Evolutionary conservation across 2,888 invertebrate species (phyloP).

Genomic region (Megalurothrips usitatus): DNA sequence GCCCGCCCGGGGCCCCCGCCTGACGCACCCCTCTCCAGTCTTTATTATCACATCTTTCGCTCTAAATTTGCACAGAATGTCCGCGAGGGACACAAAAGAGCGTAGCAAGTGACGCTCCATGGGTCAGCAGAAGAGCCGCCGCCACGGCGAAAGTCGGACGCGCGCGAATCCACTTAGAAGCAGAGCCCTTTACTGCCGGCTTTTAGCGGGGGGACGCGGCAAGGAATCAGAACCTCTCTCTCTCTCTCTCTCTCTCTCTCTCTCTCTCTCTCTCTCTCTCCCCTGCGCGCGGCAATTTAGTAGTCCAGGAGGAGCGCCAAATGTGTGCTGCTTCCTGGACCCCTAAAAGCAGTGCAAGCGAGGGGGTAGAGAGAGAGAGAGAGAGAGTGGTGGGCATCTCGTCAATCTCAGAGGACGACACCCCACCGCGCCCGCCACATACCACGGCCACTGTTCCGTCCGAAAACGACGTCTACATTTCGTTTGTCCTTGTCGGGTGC

Average conservation of each 20-base stretch:
- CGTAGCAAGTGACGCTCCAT: not conserved
- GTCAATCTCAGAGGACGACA: constrained; percentile 4
- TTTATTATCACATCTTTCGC: not conserved
- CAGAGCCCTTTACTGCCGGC: not conserved
- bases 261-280: too few relatives aligned
- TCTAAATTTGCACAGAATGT: not conserved
- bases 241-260: too few relatives aligned
- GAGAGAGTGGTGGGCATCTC: not conserved
- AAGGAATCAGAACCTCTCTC: not conserved
- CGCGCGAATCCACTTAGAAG: not conserved
- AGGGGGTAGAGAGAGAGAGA: not conserved
- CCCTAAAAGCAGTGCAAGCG: not conserved
- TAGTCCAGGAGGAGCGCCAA: constrained; percentile 1
- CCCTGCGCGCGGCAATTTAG: not conserved
- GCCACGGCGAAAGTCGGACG: too few relatives aligned
- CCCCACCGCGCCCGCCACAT: not conserved
- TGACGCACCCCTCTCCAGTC: not conserved
- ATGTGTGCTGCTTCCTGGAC: constrained; percentile 17
- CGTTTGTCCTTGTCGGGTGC: not conserved
- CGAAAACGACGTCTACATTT: too few relatives aligned
- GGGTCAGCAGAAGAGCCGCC: not conserved
- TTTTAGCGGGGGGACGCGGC: not conserved
- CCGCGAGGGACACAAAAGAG: not conserved
- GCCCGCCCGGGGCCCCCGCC: too few relatives aligned
- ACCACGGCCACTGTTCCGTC: too few relatives aligned